Evolutionary conservation across 2,888 invertebrate species (phyloP).

Genomic region (Carterocephalus palaemon): DNA sequence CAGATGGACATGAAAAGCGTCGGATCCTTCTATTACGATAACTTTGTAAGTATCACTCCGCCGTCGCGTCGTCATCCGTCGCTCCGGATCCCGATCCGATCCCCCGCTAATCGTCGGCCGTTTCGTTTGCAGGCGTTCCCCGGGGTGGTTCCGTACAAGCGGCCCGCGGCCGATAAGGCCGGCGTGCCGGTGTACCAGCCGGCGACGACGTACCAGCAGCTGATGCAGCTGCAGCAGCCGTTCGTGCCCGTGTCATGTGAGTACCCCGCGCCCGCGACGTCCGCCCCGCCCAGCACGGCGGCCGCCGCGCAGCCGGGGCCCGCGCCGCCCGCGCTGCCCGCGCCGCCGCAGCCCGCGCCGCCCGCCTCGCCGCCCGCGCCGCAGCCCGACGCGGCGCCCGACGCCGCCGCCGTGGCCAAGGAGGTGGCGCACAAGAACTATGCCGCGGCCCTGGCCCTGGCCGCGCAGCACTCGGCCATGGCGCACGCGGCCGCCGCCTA

Average conservation of each 20-base stretch:
- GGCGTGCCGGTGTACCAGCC: conserved; percentile 98
- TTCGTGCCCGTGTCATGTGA: conserved; percentile 99
- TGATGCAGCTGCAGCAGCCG: conserved; percentile 96
- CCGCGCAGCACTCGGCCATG: conserved; percentile 63
- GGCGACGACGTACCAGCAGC: conserved; percentile 95
- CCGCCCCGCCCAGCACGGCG: conserved; percentile 78
- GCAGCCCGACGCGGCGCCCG: conserved; percentile 51
- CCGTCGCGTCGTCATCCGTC: conserved; percentile 9
- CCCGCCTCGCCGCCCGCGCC: conserved; percentile 40
- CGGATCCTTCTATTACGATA: conserved; percentile 97
- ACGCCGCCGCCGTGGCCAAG: conserved; percentile 85
- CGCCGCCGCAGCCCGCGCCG: conserved; percentile 45
- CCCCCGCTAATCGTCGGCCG: conserved; percentile 21
- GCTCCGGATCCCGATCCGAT: conserved; percentile 5
- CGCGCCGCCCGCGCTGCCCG: conserved; percentile 39
- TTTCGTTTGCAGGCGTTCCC: conserved; percentile 87
- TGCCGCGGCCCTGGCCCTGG: conserved; percentile 81
- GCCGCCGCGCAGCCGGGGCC: conserved; percentile 44
- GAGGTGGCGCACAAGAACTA: conserved; percentile 91
- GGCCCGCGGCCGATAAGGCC: conserved; percentile 97
- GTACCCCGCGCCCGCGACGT: conserved; percentile 88
- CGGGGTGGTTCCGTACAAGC: conserved; percentile 96
- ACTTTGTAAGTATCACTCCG: conserved; percentile 89
- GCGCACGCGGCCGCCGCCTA: conserved; percentile 67
- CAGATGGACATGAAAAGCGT: conserved; percentile 98